Evolutionary conservation across 2,888 invertebrate genomes (phyloP), one percentile per base, ranked within the genome.

Genomic region (Torymus auratus): DNA sequence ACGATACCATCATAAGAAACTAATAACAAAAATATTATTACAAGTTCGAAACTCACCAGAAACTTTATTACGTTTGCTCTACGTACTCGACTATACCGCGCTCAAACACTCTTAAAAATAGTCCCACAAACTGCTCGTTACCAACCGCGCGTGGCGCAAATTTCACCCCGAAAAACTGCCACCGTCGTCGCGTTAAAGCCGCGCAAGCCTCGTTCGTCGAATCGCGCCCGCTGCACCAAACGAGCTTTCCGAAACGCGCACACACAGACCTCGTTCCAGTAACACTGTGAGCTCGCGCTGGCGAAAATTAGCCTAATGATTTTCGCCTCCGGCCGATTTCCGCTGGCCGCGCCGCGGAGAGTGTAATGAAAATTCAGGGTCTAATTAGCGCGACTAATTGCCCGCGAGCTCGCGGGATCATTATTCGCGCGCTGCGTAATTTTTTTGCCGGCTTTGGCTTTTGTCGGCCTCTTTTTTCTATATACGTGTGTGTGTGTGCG

Each of bases 261-360:
- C 55, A 50, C 23, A 68, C 13, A 52, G 62, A 68, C 79, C 79
- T 79, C 74, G 79, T 64, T 58, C 78, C 67, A 72, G 61, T 72
- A 67, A 53, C 72, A 53, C 61, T 17, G 58, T 41, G n/a, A 41
- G 13, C 28, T 7, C 52, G 55, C 28, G 11, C 12, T 17, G 15
- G 65, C 15, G 71, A 78, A 78, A 78, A 78, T 78, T 78, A 67
- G 53, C 53, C 79, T 74, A 74, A 79, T 79, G 73, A 79, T 74
- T 74, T 69, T 69, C 74, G 56, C 73, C 73, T 73, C 78, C 20
- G 15, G 41, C 61, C 23, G 23, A 52, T 60, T 67, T 23, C 28
- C n/a, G 50, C 23, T n/a, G n/a, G n/a, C n/a, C n/a, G n/a, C 41
- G n/a, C 77, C 28, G 23, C 41, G 61, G 41, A 56, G 28, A 56